Conservation (phyloP, 2,888 invertebrate species). For the Caenorhabditis becei region DNA sequence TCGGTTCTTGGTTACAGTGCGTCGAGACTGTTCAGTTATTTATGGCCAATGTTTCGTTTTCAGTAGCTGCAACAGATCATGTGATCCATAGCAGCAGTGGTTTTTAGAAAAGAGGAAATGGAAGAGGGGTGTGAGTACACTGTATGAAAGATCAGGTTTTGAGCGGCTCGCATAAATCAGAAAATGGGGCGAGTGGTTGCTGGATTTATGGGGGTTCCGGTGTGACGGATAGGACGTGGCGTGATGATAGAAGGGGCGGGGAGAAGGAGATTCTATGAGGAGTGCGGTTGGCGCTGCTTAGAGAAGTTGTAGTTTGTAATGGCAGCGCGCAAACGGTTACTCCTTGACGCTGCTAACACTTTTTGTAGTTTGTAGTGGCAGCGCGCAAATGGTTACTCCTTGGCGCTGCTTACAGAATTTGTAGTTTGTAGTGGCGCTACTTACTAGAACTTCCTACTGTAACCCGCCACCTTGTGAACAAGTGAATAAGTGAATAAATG, state of each 20-base stretch:
- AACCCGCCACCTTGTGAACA: not conserved
- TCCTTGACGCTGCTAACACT: not conserved
- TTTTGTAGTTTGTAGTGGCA: slow-evolving; percentile 3
- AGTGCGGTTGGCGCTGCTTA: not conserved
- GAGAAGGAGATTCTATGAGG: not conserved
- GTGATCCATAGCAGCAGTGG: not conserved
- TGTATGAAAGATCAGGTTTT: slow-evolving; percentile 15
- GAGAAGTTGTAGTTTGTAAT: slow-evolving; percentile 1
- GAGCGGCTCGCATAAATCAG: slow-evolving; percentile 12
- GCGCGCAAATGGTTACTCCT: not conserved
- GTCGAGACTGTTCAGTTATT: not conserved
- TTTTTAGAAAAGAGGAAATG: not conserved
- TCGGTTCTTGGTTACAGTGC: not conserved
- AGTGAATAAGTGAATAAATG: not conserved
- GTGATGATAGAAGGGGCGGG: not conserved
- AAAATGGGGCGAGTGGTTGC: slow-evolving; percentile 3
- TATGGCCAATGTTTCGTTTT: slow-evolving; percentile 7
- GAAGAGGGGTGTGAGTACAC: not conserved
- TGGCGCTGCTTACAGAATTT: too few relatives aligned
- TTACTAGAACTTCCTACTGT: too few relatives aligned
- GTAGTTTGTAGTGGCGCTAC: too few relatives aligned
- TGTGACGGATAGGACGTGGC: not conserved
- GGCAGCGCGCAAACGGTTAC: not conserved
- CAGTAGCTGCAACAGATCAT: not conserved
- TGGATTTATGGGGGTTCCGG: slow-evolving; percentile 1